These are phyloP conservation scores for Drosophila leonis DNA, from an alignment of 2,888 invertebrate species.

Conservation along the genomic window DNA sequence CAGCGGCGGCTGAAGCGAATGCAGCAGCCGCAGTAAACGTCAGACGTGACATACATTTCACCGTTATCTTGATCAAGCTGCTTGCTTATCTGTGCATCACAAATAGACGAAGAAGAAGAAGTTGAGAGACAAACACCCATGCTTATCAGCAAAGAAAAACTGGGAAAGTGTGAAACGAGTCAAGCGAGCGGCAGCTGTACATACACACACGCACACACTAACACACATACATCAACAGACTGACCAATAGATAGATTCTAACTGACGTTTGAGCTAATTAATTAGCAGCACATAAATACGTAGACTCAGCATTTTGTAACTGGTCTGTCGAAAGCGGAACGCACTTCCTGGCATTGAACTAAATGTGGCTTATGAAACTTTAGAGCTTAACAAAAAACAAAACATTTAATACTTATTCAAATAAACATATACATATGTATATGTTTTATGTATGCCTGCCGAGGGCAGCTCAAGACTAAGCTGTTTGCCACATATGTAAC, in stretches of 20 bases:
- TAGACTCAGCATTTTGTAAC: conserved; percentile 41
- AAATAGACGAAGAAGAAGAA: not conserved
- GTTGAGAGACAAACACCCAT: conserved; percentile 11
- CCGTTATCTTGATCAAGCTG: conserved; percentile 55
- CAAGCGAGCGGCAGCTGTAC: conserved; percentile 22
- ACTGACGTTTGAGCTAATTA: conserved; percentile 54
- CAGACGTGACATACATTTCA: conserved; percentile 74
- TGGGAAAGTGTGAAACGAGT: conserved; percentile 19
- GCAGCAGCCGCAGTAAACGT: conserved; percentile 32
- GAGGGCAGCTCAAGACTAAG: conserved; percentile 40
- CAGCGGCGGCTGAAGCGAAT: conserved; percentile 24
- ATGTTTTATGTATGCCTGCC: conserved; percentile 12
- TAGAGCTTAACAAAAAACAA: conserved; percentile 52
- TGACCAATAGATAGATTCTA: conserved; percentile 19
- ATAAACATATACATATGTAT: not conserved
- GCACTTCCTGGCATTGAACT: conserved; percentile 76
- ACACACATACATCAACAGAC: not conserved
- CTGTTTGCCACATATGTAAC: not conserved
- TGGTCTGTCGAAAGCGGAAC: conserved; percentile 68
- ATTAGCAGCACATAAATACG: conserved; percentile 51
- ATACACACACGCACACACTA: not conserved
- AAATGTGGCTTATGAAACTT: conserved; percentile 67
- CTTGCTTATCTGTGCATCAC: conserved; percentile 42
- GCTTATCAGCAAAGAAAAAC: conserved; percentile 45
- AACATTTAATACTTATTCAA: conserved; percentile 52